Evolutionary conservation across 1,140 invertebrate species (phyloP).

Genomic region (Augochlora pura): DNA sequence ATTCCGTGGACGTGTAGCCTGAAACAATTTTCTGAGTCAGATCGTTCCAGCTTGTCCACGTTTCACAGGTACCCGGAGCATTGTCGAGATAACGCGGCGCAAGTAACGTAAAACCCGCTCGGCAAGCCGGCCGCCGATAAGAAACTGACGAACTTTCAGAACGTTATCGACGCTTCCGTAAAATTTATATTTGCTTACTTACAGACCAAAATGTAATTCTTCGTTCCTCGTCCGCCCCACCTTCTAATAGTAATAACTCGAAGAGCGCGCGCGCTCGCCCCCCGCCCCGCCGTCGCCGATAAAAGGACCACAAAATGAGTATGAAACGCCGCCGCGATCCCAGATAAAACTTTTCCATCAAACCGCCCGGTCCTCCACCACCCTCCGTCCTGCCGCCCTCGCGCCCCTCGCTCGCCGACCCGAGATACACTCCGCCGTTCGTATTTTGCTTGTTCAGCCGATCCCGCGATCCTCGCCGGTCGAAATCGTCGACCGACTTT

Average conservation of each 20-base stretch:
- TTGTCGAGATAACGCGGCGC: background rate
- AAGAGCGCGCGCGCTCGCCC: background rate
- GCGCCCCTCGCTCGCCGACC: background rate
- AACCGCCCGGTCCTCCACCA: background rate
- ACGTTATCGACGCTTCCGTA: constrained; percentile 29
- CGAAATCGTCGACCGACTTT: constrained; percentile 20
- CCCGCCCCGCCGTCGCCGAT: constrained; percentile 3
- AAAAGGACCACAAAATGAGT: constrained; percentile 35
- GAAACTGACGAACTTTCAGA: constrained; percentile 33
- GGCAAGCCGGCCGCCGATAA: background rate
- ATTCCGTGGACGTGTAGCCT: too few relatives aligned
- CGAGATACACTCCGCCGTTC: constrained; percentile 14
- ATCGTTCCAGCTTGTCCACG: background rate
- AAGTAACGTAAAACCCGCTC: constrained; percentile 14
- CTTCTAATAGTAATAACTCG: constrained; percentile 13
- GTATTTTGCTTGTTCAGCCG: constrained; percentile 29
- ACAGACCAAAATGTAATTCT: constrained; percentile 21
- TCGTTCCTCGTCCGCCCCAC: background rate
- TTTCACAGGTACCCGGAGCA: background rate
- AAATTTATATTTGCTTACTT: constrained; percentile 43
- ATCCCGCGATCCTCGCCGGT: constrained; percentile 17
- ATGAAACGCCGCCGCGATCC: constrained; percentile 32
- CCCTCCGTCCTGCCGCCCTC: background rate
- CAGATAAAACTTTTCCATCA: constrained; percentile 47
- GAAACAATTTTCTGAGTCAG: background rate